Evolutionary conservation across 2,888 invertebrate genomes (phyloP), one percentile per base, ranked within the genome.

Genomic region (Glaucopsyche alexis): DNA sequence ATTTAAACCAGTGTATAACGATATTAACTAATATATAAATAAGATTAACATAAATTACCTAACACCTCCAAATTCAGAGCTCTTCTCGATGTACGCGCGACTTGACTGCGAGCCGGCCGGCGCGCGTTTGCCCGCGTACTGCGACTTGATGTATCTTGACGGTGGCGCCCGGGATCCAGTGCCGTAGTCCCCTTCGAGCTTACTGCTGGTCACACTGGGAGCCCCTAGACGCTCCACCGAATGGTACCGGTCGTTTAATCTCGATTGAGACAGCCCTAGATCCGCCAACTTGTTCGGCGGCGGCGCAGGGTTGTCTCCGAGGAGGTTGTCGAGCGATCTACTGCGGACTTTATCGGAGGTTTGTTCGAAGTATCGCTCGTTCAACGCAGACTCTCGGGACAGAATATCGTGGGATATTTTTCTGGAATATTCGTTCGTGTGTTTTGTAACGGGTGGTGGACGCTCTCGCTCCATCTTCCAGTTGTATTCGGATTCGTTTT

Each of bases 181-280:
- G 14, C 95, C 94, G 45, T 96, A 96, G 79, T 96, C 96, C 80
- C 95, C 95, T 71, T 96, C 96, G 81, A 94, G 91, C 80, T 94
- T 94, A 73, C 94, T 93, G 82, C 93, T 94, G 38, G 93, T 82
- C 38, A 92, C 90, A 73, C 94, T 94, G 0, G 95, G 94, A 75
- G 95, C 95, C 84, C 95, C 94, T 55, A 96, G 82, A 49, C 95
- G 94, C 85, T 97, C 97, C 47, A 97, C 95, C 7, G 97, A 97
- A 83, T 97, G 97, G 82, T 98, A 98, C 19, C 98, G 94, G 77
- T 97, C 97, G 84, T 98, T 98, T 7, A 98, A 88, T 72, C 97
- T 95, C 11, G 97, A 97, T 80, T 96, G 96, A 0, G 98, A 97
- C 55, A 98, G 87, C 1, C 97, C 98, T 76, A 97, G 85, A 76